These are phyloP conservation scores for Channallabes apus DNA, from an alignment of 2,797 vertebrate species.

Conservation along the genomic window DNA sequence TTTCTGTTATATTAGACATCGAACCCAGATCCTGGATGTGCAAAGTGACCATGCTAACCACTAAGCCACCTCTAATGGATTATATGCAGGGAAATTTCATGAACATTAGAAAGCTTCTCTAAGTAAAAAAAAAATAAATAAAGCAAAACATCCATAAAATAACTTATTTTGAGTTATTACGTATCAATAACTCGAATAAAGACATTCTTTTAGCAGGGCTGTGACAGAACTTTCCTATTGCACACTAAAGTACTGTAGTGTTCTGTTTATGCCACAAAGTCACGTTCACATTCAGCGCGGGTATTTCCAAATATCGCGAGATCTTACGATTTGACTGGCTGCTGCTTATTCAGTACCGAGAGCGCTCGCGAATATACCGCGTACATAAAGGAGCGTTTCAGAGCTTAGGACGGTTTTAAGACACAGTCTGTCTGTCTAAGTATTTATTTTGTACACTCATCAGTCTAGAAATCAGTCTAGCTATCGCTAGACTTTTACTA, in stretches of 20 bases:
- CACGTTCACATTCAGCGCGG: not conserved
- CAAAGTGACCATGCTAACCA: no score
- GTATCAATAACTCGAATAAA: not conserved
- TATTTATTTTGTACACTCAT: no score
- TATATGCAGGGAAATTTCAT: not conserved
- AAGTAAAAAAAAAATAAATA: not conserved
- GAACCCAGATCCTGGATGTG: no score
- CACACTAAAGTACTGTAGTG: not conserved
- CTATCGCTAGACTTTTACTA: no score
- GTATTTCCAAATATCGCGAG: not conserved
- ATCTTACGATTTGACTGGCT: not conserved
- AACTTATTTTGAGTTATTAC: not conserved
- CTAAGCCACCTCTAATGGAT: not conserved
- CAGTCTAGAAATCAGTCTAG: no score
- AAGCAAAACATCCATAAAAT: not conserved
- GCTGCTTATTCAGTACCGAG: no score
- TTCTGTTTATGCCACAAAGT: not conserved
- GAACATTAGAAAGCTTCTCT: not conserved
- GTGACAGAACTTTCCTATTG: not conserved
- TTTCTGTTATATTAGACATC: no score
- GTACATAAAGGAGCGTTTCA: no score
- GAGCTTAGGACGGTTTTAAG: no score
- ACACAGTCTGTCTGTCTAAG: no score
- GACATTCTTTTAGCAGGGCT: not conserved
- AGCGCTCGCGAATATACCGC: no score